A percentile compares a stretch with the other conserved stretches of the same genome.
These are phyloP conservation scores for Megalonaias nervosa DNA, from an alignment of 1,140 invertebrate species.

Conservation along the genomic window DNA sequence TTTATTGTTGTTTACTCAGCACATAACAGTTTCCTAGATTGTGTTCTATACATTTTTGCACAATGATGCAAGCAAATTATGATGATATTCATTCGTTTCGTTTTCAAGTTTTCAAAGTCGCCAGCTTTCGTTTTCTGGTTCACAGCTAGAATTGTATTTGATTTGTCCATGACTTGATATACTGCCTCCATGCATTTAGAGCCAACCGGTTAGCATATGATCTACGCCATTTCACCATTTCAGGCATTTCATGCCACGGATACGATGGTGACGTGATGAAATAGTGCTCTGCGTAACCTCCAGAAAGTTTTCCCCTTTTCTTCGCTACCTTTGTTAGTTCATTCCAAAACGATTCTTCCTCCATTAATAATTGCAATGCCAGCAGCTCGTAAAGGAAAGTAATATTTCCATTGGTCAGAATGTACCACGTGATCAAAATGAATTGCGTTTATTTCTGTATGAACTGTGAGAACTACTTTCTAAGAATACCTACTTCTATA, in stretches of 20 bases:
- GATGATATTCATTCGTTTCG: background rate
- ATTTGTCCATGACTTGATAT: conserved; percentile 27
- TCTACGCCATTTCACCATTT: conserved; percentile 44
- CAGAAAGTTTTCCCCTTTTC: conserved; percentile 33
- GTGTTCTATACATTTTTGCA: too few species aligned
- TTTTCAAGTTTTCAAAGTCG: conserved; percentile 41
- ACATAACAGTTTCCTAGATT: too few species aligned
- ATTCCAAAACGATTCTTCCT: conserved; percentile 24
- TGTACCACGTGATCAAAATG: too few species aligned
- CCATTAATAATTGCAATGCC: too few species aligned
- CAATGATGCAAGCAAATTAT: too few species aligned
- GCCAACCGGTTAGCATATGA: conserved; percentile 53
- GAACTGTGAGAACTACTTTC: too few species aligned
- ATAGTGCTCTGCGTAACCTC: conserved; percentile 42
- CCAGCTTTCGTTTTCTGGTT: conserved; percentile 23
- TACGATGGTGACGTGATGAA: conserved; percentile 44
- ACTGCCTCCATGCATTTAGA: conserved; percentile 25
- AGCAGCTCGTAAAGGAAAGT: too few species aligned
- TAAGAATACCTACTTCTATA: too few species aligned
- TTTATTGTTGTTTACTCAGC: too few species aligned
- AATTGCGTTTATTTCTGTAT: too few species aligned
- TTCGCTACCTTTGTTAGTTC: conserved; percentile 12
- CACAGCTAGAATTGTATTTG: conserved; percentile 45
- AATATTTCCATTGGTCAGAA: too few species aligned
- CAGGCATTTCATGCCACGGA: conserved; percentile 49